phyloP scores from a whole-genome alignment of 23 tunicate species.

The Clavelina lepadiformis region DNA sequence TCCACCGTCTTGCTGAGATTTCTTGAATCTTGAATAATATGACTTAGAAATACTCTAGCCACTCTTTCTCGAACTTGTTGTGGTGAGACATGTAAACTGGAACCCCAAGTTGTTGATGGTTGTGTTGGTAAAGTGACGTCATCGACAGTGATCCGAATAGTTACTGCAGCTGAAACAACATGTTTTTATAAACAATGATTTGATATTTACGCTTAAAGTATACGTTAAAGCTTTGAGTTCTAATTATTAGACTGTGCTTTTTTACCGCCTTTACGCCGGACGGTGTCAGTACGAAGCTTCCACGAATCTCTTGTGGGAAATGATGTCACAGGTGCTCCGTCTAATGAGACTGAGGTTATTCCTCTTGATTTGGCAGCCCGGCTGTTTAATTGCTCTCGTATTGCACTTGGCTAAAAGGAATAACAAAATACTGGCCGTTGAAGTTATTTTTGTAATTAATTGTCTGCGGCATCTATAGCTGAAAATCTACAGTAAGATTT shows the following conservation, averaged over 20 bases:
- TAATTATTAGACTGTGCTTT: neutral
- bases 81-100: conserved; percentile 73
- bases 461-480: neutral
- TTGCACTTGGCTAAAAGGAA: conserved; percentile 20
- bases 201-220: too few relatives aligned
- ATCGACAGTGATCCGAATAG: conserved; percentile 53
- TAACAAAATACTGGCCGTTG: neutral
- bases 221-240: too few relatives aligned
- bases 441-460: neutral
- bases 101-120: conserved; percentile 67
- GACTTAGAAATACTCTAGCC: conserved; percentile 67
- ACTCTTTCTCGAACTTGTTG: conserved; percentile 77
- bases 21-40: conserved; percentile 54
- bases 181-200: neutral
- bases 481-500: neutral
- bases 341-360: conserved; percentile 46
- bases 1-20: conserved; percentile 69
- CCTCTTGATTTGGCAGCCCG: conserved; percentile 52
- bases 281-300: conserved; percentile 85
- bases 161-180: conserved; percentile 35
- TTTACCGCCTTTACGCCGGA: conserved; percentile 78
- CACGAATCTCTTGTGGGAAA: conserved; percentile 89
- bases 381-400: conserved; percentile 24
- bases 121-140: conserved; percentile 79
- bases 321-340: conserved; percentile 57